A percentile compares a stretch with the other conserved stretches of the same genome.
Conservation (phyloP, 2,113 vertebrate species). For the Tamias sibiricus region DNA sequence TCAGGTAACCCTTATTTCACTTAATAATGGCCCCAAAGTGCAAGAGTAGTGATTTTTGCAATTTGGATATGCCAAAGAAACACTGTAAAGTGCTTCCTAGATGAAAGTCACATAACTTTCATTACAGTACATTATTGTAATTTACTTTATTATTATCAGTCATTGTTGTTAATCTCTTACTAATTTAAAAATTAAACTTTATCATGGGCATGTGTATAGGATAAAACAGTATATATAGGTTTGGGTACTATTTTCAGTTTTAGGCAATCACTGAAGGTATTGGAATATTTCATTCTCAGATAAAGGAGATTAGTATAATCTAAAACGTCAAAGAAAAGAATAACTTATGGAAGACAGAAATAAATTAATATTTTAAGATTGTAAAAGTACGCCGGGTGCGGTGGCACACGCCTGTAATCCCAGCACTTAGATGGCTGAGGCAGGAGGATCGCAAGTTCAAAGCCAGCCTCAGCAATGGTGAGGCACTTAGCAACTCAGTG, state of each 20-base stretch:
- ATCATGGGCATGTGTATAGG: neutral
- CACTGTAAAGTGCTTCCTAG: neutral
- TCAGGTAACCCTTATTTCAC: neutral
- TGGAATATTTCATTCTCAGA: neutral
- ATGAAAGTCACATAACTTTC: neutral
- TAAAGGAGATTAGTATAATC: neutral
- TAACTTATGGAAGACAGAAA: neutral
- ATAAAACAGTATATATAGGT: neutral
- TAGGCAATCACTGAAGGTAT: neutral
- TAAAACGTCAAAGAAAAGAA: constrained; percentile 3
- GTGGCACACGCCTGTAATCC: too few relatives aligned
- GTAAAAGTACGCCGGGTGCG: neutral
- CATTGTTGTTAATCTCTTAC: neutral
- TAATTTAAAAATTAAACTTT: neutral
- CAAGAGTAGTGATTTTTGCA: neutral
- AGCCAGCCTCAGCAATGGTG: too few relatives aligned
- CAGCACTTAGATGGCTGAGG: too few relatives aligned
- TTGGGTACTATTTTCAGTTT: neutral
- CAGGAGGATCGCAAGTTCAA: too few relatives aligned
- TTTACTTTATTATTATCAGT: neutral
- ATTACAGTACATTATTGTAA: neutral
- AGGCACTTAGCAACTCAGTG: too few relatives aligned
- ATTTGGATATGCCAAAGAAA: neutral
- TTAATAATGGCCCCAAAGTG: neutral
- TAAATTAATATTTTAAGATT: neutral